phyloP scores from a whole-genome alignment of 2,113 vertebrate genomes.

The Caranx ignobilis region DNA sequence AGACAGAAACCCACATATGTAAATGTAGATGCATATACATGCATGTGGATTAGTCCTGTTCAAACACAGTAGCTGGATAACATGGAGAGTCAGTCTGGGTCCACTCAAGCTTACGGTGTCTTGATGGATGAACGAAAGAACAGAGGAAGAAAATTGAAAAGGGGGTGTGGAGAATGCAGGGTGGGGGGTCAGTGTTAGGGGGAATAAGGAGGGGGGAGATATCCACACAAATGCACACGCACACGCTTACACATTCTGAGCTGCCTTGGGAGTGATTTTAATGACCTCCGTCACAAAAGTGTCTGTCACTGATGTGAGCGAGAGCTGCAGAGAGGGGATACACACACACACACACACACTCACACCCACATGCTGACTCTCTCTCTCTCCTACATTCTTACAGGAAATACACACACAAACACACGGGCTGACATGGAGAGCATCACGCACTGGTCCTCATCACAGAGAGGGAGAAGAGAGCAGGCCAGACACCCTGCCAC shows the following conservation, averaged over 20 bases:
- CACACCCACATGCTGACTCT: constrained; percentile 19
- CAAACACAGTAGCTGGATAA: constrained; percentile 16
- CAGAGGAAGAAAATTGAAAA: constrained; percentile 79
- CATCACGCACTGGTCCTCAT: constrained; percentile 37
- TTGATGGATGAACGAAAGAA: constrained; percentile 74
- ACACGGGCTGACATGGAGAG: constrained; percentile 16
- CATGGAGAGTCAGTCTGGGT: constrained; percentile 22
- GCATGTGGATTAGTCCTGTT: constrained; percentile 36
- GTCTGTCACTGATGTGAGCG: constrained; percentile 81
- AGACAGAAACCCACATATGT: constrained; percentile 10
- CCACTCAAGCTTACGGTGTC: constrained; percentile 42
- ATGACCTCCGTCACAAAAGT: constrained; percentile 86
- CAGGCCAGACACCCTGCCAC: constrained; percentile 43
- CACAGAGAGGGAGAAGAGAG: constrained; percentile 25
- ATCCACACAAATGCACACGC: constrained; percentile 17
- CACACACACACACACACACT: constrained; percentile 14
- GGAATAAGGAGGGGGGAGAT: constrained; percentile 20
- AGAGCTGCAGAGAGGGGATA: constrained; percentile 51
- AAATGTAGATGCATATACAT: constrained; percentile 39
- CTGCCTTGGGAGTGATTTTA: constrained; percentile 88
- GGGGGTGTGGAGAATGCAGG: constrained; percentile 47
- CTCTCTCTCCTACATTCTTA: constrained; percentile 1
- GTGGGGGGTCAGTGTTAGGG: constrained; percentile 21
- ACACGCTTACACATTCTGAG: constrained; percentile 54
- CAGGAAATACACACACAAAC: constrained; percentile 30